These are phyloP conservation scores for Saccostrea cuccullata DNA, from an alignment of 1,140 invertebrate genomes.

Conservation along the genomic window DNA sequence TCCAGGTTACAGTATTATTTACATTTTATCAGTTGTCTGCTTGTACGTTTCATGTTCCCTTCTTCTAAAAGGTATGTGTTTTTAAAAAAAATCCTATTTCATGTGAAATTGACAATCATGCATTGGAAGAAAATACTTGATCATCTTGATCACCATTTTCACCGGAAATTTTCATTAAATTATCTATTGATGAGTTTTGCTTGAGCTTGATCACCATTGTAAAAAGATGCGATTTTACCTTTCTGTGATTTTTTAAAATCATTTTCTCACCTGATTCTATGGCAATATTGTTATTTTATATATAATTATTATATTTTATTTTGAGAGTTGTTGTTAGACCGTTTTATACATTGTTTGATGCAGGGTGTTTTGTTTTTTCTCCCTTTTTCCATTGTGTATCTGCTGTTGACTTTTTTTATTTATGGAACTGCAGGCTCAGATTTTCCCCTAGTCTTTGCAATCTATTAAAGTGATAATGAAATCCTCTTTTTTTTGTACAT, in stretches of 20 bases:
- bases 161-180: neutral
- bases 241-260: slow-evolving; percentile 1
- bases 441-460: slow-evolving; percentile 1
- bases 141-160: too few species aligned
- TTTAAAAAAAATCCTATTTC: neutral
- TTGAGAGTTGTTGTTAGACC: slow-evolving; percentile 31
- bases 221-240: neutral
- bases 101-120: neutral
- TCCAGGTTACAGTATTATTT: slow-evolving; percentile 22
- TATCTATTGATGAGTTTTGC: neutral
- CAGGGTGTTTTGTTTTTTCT: slow-evolving; percentile 30
- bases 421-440: slow-evolving; percentile 29
- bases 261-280: neutral
- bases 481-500: neutral
- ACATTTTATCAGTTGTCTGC: neutral
- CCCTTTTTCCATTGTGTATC: slow-evolving; percentile 9
- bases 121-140: neutral
- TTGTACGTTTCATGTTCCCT: neutral
- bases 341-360: slow-evolving; percentile 29
- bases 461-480: neutral
- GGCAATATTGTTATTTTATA: slow-evolving; percentile 38
- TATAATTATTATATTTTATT: slow-evolving; percentile 31
- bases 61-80: neutral
- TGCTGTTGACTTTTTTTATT: slow-evolving; percentile 23
- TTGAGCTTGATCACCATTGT: neutral